phyloP scores from a whole-genome alignment of 2,113 vertebrate genomes.

The Ciconia maguari region DNA sequence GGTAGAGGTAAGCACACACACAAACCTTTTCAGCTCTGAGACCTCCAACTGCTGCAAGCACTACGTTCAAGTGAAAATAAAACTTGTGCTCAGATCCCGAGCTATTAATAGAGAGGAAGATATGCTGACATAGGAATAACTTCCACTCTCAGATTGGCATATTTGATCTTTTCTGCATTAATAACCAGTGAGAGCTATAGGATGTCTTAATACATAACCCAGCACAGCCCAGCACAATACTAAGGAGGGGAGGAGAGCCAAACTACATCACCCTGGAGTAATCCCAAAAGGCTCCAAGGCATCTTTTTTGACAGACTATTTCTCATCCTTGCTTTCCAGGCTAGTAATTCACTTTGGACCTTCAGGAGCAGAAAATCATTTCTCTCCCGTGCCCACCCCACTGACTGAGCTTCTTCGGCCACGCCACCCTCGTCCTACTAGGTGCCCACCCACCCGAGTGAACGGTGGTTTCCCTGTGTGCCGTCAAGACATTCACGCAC shows the following conservation, averaged over 20 bases:
- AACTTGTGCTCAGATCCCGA: background rate
- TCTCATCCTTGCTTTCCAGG: background rate
- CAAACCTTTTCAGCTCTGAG: background rate
- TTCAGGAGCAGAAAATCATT: background rate
- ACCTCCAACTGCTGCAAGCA: background rate
- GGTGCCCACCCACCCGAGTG: background rate
- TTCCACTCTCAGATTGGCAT: background rate
- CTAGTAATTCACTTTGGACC: background rate
- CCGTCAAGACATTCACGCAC: accelerated
- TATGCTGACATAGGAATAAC: background rate
- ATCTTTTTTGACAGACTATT: background rate
- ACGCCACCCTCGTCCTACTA: accelerated
- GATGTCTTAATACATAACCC: background rate
- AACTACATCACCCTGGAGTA: background rate
- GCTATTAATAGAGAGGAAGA: background rate
- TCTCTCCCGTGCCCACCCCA: background rate
- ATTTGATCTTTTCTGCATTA: background rate
- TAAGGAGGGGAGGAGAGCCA: background rate
- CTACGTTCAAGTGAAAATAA: background rate
- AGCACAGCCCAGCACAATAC: background rate
- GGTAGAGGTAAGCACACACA: no score
- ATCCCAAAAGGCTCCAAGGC: background rate
- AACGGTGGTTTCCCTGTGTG: background rate
- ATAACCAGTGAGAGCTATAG: background rate
- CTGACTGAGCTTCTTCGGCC: background rate